Percentiles rank a stretch among this genome's conserved stretches.
Conservation (phyloP, 2,888 invertebrate species). For the Polydrusus pterygomalis region DNA sequence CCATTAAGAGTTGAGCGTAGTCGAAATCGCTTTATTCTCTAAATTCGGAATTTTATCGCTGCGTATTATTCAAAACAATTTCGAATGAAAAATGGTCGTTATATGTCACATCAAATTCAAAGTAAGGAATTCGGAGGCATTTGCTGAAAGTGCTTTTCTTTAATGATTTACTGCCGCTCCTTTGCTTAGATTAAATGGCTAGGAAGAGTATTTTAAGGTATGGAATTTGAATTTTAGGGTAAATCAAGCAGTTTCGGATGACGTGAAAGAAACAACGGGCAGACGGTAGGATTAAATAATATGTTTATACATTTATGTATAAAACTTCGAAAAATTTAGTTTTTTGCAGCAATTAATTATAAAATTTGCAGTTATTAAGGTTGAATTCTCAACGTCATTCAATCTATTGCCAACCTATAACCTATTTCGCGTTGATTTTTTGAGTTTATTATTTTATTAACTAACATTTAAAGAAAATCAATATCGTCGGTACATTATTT, state of each 20-base stretch:
- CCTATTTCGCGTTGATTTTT: too few species aligned
- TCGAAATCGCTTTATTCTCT: conserved; percentile 40
- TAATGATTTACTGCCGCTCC: conserved; percentile 52
- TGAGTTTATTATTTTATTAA: too few species aligned
- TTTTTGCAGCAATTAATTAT: too few species aligned
- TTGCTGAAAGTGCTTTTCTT: conserved; percentile 35
- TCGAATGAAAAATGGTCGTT: conserved; percentile 52
- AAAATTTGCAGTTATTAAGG: too few species aligned
- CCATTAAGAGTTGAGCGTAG: conserved; percentile 2
- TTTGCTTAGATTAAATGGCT: conserved; percentile 24
- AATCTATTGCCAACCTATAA: too few species aligned
- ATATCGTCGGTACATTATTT: too few species aligned
- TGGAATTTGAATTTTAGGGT: neutral
- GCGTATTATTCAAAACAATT: conserved; percentile 51
- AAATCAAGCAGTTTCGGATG: neutral
- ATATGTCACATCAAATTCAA: conserved; percentile 50
- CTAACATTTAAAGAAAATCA: too few species aligned
- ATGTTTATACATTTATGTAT: too few species aligned
- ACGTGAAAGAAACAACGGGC: neutral
- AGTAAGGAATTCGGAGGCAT: conserved; percentile 48
- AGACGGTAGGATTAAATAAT: neutral
- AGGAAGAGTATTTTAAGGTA: neutral
- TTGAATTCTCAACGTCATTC: too few species aligned
- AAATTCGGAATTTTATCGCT: conserved; percentile 42
- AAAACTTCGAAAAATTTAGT: too few species aligned